phyloP scores from a whole-genome alignment of 2,113 vertebrate species.

The Sylvilagus bachmani region DNA sequence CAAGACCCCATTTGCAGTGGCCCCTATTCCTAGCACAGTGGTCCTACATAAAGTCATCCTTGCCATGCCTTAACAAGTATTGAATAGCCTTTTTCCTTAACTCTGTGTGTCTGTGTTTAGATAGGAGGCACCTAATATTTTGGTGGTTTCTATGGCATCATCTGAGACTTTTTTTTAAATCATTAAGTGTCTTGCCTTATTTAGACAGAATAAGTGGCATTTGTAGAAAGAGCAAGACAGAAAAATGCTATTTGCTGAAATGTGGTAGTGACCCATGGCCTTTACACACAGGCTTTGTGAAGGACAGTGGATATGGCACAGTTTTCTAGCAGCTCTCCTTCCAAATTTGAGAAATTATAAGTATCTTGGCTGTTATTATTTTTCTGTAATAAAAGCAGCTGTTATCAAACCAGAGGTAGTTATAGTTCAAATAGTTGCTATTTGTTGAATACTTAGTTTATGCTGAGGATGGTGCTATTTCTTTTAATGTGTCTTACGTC shows the following conservation, averaged over 20 bases:
- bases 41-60: not conserved
- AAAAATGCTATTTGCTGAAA: constrained; percentile 10
- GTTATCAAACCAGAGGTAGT: not conserved
- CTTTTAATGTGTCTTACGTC: not conserved
- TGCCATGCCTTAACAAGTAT: not conserved
- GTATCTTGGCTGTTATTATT: not conserved
- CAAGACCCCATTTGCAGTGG: no score
- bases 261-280: not conserved
- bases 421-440: not conserved
- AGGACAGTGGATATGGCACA: not conserved
- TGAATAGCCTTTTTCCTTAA: not conserved
- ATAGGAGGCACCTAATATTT: constrained; percentile 43
- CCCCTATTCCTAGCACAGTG: no score
- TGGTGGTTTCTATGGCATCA: not conserved
- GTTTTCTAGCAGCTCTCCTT: not conserved
- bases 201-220: constrained; percentile 7
- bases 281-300: constrained; percentile 18
- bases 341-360: constrained; percentile 24
- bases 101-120: not conserved
- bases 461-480: not conserved
- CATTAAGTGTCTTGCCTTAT: constrained; percentile 14
- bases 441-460: not conserved
- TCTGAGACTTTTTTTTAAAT: not conserved
- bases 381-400: not conserved
- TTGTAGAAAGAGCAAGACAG: not conserved